A percentile compares a stretch with the other conserved stretches of the same genome.
These are phyloP conservation scores for Campoletis sonorensis DNA, from an alignment of 1,140 invertebrate species.

Conservation along the genomic window DNA sequence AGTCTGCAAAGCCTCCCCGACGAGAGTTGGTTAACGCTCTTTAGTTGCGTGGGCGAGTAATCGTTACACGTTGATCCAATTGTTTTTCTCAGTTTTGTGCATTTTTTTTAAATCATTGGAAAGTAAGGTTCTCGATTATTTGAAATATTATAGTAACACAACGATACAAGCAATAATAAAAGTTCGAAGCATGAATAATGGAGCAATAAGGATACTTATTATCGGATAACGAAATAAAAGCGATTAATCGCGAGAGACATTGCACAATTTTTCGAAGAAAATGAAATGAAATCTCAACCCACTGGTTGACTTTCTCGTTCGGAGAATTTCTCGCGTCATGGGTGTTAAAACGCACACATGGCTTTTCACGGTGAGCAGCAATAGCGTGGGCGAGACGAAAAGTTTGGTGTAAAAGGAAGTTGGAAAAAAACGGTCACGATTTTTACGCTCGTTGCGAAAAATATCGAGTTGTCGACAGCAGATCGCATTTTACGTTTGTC, in stretches of 20 bases:
- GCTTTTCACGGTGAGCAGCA: neutral
- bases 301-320: neutral
- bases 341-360: neutral
- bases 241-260: neutral
- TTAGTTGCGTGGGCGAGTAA: conserved; percentile 51
- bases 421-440: neutral
- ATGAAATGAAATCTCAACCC: neutral
- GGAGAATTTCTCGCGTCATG: conserved; percentile 5
- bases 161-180: too few species aligned
- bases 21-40: neutral
- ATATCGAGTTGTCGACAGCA: neutral
- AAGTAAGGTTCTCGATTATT: too few species aligned
- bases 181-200: too few species aligned
- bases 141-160: too few species aligned
- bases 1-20: too few species aligned
- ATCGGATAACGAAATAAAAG: neutral
- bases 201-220: too few species aligned
- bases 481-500: conserved; percentile 11
- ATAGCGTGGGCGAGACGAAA: conserved; percentile 1
- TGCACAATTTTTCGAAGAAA: conserved; percentile 3
- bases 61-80: too few species aligned
- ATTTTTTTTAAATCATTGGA: too few species aligned
- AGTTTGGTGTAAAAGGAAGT: neutral
- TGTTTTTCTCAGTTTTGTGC: too few species aligned
- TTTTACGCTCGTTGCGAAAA: neutral